Percentiles rank a stretch among this genome's conserved stretches.
Evolutionary conservation across 1,140 invertebrate species (phyloP).

Genomic region (Drusus annulatus): DNA sequence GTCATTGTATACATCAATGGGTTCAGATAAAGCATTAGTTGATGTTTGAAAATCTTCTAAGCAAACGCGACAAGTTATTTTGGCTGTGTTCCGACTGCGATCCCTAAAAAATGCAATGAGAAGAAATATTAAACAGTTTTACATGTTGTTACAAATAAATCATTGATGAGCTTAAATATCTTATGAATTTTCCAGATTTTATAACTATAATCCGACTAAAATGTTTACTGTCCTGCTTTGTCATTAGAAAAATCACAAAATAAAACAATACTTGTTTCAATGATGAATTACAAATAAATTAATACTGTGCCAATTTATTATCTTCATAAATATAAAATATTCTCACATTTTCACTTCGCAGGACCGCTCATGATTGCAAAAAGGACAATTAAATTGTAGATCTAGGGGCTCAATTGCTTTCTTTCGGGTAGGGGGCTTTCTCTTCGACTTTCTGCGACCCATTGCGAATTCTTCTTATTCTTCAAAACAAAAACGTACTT

Average conservation of each 20-base stretch:
- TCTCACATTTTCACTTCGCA: conserved; percentile 99
- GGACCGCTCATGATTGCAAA: conserved; percentile 99
- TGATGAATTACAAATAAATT: too few species aligned
- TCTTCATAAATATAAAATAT: conserved; percentile 27
- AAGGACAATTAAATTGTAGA: conserved; percentile 98
- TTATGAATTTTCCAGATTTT: too few species aligned
- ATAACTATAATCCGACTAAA: too few species aligned
- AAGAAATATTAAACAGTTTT: neutral
- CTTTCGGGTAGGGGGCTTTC: conserved; percentile 95
- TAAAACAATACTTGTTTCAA: too few species aligned
- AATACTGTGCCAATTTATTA: too few species aligned
- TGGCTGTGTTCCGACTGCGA: conserved; percentile 91
- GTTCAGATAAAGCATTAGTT: conserved; percentile 97
- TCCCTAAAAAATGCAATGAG: conserved; percentile 81
- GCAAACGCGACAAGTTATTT: conserved; percentile 95
- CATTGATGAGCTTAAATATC: neutral
- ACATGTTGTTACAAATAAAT: neutral
- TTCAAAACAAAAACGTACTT: too few species aligned
- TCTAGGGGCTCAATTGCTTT: conserved; percentile 96
- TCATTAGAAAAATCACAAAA: too few species aligned
- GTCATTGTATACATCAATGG: conserved; percentile 99
- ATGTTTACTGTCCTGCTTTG: too few species aligned
- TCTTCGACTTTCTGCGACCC: conserved; percentile 97
- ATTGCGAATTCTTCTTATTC: conserved; percentile 69
- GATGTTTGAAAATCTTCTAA: conserved; percentile 97